phyloP scores from a whole-genome alignment of 2,113 vertebrate species.

The Struthidea cinerea region DNA sequence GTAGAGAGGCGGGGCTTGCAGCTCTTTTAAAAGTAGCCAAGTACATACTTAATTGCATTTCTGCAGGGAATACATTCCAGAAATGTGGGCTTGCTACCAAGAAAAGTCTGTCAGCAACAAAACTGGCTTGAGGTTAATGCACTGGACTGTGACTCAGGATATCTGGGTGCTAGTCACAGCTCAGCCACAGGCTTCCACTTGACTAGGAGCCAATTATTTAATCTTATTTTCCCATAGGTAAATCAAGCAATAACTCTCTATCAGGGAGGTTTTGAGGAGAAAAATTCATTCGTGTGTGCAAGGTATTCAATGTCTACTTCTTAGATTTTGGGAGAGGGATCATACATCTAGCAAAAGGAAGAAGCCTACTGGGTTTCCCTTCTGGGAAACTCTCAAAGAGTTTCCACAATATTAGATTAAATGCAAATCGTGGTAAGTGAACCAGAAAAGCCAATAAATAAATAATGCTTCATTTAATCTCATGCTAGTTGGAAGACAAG shows the following conservation, averaged over 20 bases:
- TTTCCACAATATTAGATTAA: neutral
- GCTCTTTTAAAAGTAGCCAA: conserved; percentile 32
- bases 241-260: neutral
- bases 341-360: neutral
- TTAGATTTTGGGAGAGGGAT: neutral
- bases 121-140: neutral
- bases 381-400: too few species aligned
- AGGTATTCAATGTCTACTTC: neutral
- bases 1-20: conserved; percentile 20
- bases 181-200: neutral
- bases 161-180: conserved; percentile 24
- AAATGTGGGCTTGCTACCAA: conserved; percentile 47
- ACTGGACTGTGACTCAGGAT: conserved; percentile 20
- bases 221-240: conserved; percentile 18
- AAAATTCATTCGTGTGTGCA: neutral
- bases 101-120: conserved; percentile 3
- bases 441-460: neutral
- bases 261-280: neutral
- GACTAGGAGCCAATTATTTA: neutral
- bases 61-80: conserved; percentile 53
- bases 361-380: neutral
- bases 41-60: conserved; percentile 42
- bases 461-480: neutral
- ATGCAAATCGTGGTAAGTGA: neutral
- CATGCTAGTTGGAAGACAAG: neutral